Evolutionary conservation across 1,140 invertebrate genomes (phyloP), one percentile per base, ranked within the genome.

Genomic region (Melipona quadrifasciata): DNA sequence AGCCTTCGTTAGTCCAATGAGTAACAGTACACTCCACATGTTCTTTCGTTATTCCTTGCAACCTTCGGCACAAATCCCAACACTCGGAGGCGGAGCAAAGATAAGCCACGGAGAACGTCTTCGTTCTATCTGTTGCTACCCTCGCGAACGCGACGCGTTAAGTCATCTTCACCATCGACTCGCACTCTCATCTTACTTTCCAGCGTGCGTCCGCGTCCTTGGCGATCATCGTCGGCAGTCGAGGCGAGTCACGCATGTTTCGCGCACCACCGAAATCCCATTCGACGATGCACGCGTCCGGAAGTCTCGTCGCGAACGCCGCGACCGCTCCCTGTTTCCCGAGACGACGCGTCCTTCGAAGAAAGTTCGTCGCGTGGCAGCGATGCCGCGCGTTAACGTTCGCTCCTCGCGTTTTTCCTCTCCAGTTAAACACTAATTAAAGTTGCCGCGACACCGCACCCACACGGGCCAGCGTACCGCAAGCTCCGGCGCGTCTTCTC

Each of bases 11-110:
- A 94, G 90, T 92, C 91, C 92, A 86, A 94, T 86, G 70, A 94
- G 90, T 76, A 94, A 87, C 91, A 93, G 90, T 90, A 92, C 85
- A 92, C 90, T 93, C 93, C 93, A 94, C 94, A 94, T 94, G 89
- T 93, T 94, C 91, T 84, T 85, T 90, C 84, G 71, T 87, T 90
- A 64, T 85, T 86, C 81, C 81, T 68, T 39, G 88, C 73, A 78
- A 84, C 67, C 53, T 58, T 84, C 65, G 77, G 76, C 65, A 71
- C 68, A 75, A 86, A 84, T 61, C 70, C 74, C 87, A 51, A 53
- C 57, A 76, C 80, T 73, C 14, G 47, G 72, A 58, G 21, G 74
- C 68, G 65, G 64, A 76, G 64, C 61, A 24, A 75, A 55, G 47
- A 21, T 47, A 5, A 65, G 16, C 72, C 21, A 57, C 61, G 64